A percentile compares a stretch with the other conserved stretches of the same genome.
Evolutionary conservation across 2,797 vertebrate species (phyloP).

Genomic region (Thalassophryne amazonica): DNA sequence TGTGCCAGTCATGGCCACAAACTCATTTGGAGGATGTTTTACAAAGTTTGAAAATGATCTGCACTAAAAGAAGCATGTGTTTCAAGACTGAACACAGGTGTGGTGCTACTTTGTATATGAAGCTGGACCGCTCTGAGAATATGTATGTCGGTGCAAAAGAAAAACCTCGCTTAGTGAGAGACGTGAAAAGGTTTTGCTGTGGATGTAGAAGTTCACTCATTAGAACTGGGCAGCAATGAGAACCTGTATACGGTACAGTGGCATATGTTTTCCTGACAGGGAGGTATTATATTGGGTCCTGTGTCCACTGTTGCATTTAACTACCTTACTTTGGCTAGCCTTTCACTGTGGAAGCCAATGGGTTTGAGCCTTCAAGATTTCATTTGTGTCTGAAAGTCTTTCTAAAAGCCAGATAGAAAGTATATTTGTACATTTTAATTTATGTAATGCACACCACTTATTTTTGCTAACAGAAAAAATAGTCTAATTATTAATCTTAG

Average conservation of each 20-base stretch:
- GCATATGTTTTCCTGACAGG: constrained; percentile 6
- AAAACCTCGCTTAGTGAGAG: constrained; percentile 24
- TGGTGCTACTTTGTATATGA: constrained; percentile 77
- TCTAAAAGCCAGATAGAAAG: constrained; percentile 73
- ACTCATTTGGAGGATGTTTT: constrained; percentile 36
- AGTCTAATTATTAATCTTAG: constrained; percentile 70
- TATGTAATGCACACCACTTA: constrained; percentile 79
- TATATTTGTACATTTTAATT: constrained; percentile 80
- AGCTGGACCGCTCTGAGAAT: constrained; percentile 49
- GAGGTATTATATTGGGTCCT: constrained; percentile 12
- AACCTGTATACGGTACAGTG: constrained; percentile 38
- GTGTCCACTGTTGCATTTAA: constrained; percentile 32
- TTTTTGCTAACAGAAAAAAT: constrained; percentile 78
- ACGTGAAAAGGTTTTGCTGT: constrained; percentile 2
- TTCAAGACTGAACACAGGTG: constrained; percentile 67
- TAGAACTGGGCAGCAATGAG: constrained; percentile 1
- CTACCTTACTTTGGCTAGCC: constrained; percentile 43
- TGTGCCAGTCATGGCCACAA: constrained; percentile 40
- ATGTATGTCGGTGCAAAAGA: constrained; percentile 5
- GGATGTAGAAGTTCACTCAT: constrained; percentile 1
- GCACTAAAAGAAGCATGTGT: constrained; percentile 80
- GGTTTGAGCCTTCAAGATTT: constrained; percentile 57
- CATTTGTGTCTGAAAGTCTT: constrained; percentile 66
- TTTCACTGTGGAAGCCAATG: constrained; percentile 33
- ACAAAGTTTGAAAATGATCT: constrained; percentile 66